Percentiles rank a stretch among this genome's conserved stretches.
phyloP scores from a whole-genome alignment of 2,113 vertebrate species.

The Microtus montanus region DNA sequence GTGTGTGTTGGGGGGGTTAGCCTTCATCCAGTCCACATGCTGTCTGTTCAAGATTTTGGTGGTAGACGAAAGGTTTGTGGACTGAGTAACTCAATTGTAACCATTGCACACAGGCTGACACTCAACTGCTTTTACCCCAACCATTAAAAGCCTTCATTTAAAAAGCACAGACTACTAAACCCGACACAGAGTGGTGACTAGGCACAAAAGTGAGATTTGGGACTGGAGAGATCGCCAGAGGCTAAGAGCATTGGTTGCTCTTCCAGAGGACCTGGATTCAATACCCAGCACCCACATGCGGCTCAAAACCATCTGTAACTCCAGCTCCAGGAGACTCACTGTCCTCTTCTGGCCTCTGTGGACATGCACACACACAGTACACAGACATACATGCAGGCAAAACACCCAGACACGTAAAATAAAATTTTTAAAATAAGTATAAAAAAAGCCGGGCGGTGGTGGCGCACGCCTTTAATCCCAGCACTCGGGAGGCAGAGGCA shows the following conservation, averaged over 20 bases:
- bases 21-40: background rate
- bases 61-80: background rate
- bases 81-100: background rate
- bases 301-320: background rate
- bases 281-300: background rate
- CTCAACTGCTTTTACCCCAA: background rate
- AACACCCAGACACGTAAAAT: background rate
- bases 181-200: background rate
- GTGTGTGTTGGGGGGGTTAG: too few relatives aligned
- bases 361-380: background rate
- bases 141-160: background rate
- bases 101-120: background rate
- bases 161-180: conserved; percentile 19
- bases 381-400: background rate
- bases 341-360: background rate
- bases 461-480: too few relatives aligned
- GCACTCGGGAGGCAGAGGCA: too few relatives aligned
- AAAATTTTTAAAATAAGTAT: background rate
- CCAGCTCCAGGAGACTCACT: too few relatives aligned
- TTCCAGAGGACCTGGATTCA: background rate
- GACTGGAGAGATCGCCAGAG: background rate
- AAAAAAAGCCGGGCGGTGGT: too few relatives aligned
- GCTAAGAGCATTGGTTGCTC: background rate
- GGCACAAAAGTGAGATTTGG: background rate
- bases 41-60: background rate